Base-by-base conservation (phyloP, 37 sponge, comb jelly and placozoan genomes). In the Beroe ovata region DNA sequence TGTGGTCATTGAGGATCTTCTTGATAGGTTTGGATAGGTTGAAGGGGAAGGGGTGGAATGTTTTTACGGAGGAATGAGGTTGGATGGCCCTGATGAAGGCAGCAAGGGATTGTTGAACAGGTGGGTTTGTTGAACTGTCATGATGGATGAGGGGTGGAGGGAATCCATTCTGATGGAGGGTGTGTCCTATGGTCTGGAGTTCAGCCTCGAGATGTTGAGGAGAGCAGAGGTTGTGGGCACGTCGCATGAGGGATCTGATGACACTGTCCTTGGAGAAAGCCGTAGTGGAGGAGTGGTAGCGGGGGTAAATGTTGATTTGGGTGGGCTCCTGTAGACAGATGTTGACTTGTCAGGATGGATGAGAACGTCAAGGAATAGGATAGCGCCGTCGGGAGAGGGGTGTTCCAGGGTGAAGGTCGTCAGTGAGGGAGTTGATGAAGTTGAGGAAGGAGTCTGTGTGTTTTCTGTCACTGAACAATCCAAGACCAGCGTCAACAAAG, bases 321-420 rank as follows among this genome's bases (percentile, higher is more conserved):
- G n/a, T n/a, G 59, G 59, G 11, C 16, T 58, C 16, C 59, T 11
- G 59, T 58, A 58, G 59, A 58, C 59, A 16, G 59, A 58, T 11
- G 59, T 58, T 11, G 59, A 58, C 59, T 58, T 58, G 16, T 58
- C 59, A 16, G 59, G 59, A 58, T 58, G 59, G 59, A 58, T 58
- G 59, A 58, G 59, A 16, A 58, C 16, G 59, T 58, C 59, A 58
- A 58, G 59, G 59, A 58, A 58, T 11, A 16, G 59, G 16, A 58
- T 11, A 16, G 11, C 11, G 59, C 59, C 59, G 59, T 58, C 59
- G 11, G 59, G 16, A 16, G 59, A 58, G 11, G 59, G 59, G 59
- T 58, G 59, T 58, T 58, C 59, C 16, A 19, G 59, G 59, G 59
- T 63, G 64, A 63, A 63, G 64, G 64, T 63, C 64, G 6, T 63